Conservation (phyloP, 2,797 vertebrate species). For the Rhinella marina region DNA sequence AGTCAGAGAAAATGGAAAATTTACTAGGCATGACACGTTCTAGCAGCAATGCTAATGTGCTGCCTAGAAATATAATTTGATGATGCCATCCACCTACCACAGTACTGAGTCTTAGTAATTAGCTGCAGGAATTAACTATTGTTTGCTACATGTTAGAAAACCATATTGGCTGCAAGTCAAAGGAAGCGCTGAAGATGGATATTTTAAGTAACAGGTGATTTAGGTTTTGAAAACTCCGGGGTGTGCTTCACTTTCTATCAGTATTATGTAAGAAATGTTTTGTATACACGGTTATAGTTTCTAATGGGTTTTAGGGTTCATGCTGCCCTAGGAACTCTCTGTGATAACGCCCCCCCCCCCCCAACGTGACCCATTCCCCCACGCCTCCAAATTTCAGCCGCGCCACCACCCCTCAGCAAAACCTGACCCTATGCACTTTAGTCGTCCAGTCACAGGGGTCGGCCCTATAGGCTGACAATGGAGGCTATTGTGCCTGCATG, state of each 20-base stretch:
- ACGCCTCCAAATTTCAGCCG: no score
- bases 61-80: background rate
- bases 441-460: no score
- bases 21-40: conserved; percentile 35
- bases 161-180: background rate
- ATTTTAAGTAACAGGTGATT: conserved; percentile 21
- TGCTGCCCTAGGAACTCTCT: no score
- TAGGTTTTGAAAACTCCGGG: background rate
- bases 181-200: conserved; percentile 11
- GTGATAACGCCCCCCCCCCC: no score
- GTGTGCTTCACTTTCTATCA: background rate
- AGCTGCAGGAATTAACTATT: conserved; percentile 6
- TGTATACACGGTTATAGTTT: no score
- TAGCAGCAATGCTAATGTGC: conserved; percentile 4
- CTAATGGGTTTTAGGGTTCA: no score
- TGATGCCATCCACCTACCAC: conserved; percentile 24
- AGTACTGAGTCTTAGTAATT: conserved; percentile 1
- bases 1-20: conserved; percentile 39
- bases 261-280: no score
- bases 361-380: no score
- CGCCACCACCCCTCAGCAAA: no score
- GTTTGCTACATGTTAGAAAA: background rate
- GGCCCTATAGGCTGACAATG: no score
- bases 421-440: no score
- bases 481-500: no score